These are phyloP conservation scores for Drosophila willistoni DNA, from an alignment of 1,140 invertebrate genomes.

Conservation along the genomic window DNA sequence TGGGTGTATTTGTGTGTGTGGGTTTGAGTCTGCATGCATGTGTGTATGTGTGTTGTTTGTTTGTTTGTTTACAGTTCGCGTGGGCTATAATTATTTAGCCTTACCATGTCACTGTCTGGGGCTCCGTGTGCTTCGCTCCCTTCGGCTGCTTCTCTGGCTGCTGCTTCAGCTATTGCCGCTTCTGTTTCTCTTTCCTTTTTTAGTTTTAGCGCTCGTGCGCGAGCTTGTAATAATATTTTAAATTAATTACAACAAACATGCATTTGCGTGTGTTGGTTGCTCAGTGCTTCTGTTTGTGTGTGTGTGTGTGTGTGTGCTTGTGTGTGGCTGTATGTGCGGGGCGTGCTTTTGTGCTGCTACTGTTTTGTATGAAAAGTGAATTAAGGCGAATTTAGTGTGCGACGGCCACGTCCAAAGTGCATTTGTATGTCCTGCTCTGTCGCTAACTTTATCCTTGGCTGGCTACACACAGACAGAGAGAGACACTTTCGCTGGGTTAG, in stretches of 20 bases:
- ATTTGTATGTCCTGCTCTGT: conserved; percentile 70
- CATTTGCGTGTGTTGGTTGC: conserved; percentile 41
- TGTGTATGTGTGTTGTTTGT: conserved; percentile 39
- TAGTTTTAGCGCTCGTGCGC: conserved; percentile 76
- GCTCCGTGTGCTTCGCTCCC: neutral
- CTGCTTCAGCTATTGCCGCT: conserved; percentile 18
- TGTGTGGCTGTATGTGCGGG: conserved; percentile 45
- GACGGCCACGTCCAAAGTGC: conserved; percentile 78
- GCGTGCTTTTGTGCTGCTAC: conserved; percentile 75
- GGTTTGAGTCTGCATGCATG: conserved; percentile 13
- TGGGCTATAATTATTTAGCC: conserved; percentile 79
- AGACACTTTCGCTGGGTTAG: conserved; percentile 76
- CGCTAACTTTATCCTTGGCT: conserved; percentile 79
- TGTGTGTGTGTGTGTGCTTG: conserved; percentile 38
- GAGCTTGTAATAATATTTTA: conserved; percentile 81
- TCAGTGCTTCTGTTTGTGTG: conserved; percentile 14
- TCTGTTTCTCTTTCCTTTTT: conserved; percentile 59
- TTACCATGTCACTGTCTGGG: conserved; percentile 68
- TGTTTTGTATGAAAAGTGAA: conserved; percentile 82
- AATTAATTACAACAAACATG: conserved; percentile 82
- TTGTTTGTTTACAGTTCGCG: conserved; percentile 73
- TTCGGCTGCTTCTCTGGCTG: neutral
- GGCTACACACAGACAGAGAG: conserved; percentile 35
- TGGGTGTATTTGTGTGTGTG: conserved; percentile 18
- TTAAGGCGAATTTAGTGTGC: conserved; percentile 79